Evolutionary conservation across 2,888 invertebrate genomes (phyloP).

Genomic region (Sinotaia quadrata): DNA sequence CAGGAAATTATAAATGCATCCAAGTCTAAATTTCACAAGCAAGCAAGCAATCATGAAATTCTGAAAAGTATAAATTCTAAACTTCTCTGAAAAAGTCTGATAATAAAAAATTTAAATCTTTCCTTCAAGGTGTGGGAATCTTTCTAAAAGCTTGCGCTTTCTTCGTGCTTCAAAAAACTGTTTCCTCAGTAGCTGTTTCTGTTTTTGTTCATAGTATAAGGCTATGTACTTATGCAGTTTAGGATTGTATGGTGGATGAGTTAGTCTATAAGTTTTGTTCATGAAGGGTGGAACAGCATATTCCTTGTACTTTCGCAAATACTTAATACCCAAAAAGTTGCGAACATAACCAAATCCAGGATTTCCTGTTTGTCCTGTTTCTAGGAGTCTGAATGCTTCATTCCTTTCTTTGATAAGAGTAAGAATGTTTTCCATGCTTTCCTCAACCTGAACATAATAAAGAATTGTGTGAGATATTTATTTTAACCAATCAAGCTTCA

Average conservation of each 20-base stretch:
- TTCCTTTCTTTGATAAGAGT: slow-evolving; percentile 92
- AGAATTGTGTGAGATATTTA: too few species aligned
- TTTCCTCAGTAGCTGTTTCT: slow-evolving; percentile 1
- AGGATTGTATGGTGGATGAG: slow-evolving; percentile 36
- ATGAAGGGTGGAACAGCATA: slow-evolving; percentile 47
- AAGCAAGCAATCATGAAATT: too few species aligned
- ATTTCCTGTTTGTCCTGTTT: slow-evolving; percentile 73
- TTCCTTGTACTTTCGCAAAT: slow-evolving; percentile 40
- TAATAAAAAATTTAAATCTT: slow-evolving; percentile 19
- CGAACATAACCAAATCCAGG: slow-evolving; percentile 39
- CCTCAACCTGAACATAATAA: slow-evolving; percentile 84
- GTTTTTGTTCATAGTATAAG: slow-evolving; percentile 49
- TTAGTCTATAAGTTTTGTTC: slow-evolving; percentile 41
- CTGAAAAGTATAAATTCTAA: too few species aligned
- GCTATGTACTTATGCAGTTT: slow-evolving; percentile 42
- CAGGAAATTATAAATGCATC: too few species aligned
- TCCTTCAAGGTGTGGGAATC: slow-evolving; percentile 43
- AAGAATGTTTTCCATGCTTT: slow-evolving; percentile 95
- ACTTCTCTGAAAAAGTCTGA: not conserved
- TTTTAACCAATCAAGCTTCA: too few species aligned
- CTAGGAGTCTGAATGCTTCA: slow-evolving; percentile 87
- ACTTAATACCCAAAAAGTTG: slow-evolving; percentile 56
- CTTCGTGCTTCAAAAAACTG: not conserved
- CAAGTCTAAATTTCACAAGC: too few species aligned
- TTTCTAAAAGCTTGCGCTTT: slow-evolving; percentile 26